Base-by-base conservation (phyloP, 37 sponge, comb jelly and placozoan genomes). In the Crambe crambe region DNA sequence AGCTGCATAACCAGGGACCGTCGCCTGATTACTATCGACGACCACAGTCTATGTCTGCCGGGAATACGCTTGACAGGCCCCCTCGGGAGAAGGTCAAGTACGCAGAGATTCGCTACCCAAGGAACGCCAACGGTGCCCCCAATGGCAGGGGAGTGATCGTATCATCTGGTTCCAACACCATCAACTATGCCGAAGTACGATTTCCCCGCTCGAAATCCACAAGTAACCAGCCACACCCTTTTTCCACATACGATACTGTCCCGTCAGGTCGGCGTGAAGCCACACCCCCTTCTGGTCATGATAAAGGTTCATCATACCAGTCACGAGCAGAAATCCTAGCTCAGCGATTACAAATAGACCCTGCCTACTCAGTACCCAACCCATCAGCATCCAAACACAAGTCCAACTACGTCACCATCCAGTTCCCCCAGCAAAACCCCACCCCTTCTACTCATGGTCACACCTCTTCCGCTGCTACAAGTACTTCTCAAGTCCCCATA, bases 111-210 rank as follows among this genome's bases (percentile, higher is more conserved):
- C 44, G 36, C 2, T 72, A 64, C 54, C 42, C 47, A 1, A 58
- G 25, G 39, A n/a, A 1, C 59, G 15, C 4, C 39, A 18, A 56
- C 38, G 68, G 56, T 3, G 1, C 59, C 9, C 63, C 63, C 5
- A 18, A 37, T 20, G 51, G 41, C 44, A 34, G 9, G 2, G 51
- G 15, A 3, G 17, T 31, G 1, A 35, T 54, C 10, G 5, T 73
- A 32, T 1, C 34, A 26, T 42, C 56, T 12, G 56, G 32, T 61
- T 40, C 60, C 37, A 47, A 27, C 41, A 23, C 68, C 62, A 78
- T 88, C 26, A 82, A 88, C n/a, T 88, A 88, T 62, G 83, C 83
- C 3, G 83, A 88, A 35, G 61, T 88, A 4, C 54, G 77, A 0
- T 88, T 88, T 37, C 36, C 38, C 0, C 75, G 61, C 2, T 21